Percentiles rank a stretch among this genome's conserved stretches.
phyloP scores from a whole-genome alignment of 2,888 invertebrate species.

The Parnassius glacialis region DNA sequence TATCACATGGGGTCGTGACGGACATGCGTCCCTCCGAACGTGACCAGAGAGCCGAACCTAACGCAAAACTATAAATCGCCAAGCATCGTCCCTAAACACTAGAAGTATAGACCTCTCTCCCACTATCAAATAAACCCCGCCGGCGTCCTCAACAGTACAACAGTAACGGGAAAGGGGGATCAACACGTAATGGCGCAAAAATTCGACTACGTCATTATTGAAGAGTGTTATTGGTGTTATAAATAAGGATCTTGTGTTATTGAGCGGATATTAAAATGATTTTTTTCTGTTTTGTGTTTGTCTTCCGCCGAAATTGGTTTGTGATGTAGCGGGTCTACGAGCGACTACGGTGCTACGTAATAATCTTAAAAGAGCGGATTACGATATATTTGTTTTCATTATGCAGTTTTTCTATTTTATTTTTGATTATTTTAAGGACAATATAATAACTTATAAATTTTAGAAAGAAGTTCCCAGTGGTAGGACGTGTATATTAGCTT shows the following conservation, averaged over 20 bases:
- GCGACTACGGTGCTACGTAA: slow-evolving; percentile 31
- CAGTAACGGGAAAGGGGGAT: slow-evolving; percentile 21
- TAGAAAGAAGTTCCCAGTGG: too few relatives aligned
- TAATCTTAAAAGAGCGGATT: slow-evolving; percentile 4
- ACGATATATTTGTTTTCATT: neutral
- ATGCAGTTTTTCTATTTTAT: too few relatives aligned
- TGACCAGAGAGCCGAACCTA: slow-evolving; percentile 67
- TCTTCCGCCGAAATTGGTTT: slow-evolving; percentile 37
- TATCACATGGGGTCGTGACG: slow-evolving; percentile 64
- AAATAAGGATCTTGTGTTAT: slow-evolving; percentile 71
- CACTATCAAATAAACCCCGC: neutral
- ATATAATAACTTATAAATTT: too few relatives aligned
- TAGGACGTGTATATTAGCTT: too few relatives aligned
- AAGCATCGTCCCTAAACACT: slow-evolving; percentile 44
- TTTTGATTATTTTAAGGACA: too few relatives aligned
- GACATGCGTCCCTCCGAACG: slow-evolving; percentile 65
- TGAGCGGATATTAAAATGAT: slow-evolving; percentile 74
- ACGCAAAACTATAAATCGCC: slow-evolving; percentile 64
- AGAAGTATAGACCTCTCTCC: slow-evolving; percentile 35
- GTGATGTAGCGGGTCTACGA: slow-evolving; percentile 44
- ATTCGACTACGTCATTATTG: slow-evolving; percentile 69
- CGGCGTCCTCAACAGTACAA: neutral
- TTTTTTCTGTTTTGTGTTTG: slow-evolving; percentile 52
- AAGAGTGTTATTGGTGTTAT: slow-evolving; percentile 73
- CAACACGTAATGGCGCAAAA: slow-evolving; percentile 42